phyloP scores from a whole-genome alignment of 2,113 vertebrate genomes.

The Gopherus flavomarginatus region DNA sequence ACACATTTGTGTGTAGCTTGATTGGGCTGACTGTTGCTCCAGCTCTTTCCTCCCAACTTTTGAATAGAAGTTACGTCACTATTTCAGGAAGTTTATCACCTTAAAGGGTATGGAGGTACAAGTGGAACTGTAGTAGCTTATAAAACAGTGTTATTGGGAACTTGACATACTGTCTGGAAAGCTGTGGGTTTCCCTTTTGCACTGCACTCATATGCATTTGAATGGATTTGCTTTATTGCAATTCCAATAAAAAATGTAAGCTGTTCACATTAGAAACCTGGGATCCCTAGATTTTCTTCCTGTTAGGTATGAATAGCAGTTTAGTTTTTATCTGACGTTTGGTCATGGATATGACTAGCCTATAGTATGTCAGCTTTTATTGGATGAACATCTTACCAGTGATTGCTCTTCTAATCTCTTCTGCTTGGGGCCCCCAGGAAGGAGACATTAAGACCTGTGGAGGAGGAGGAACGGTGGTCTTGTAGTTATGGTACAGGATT shows the following conservation, averaged over 20 bases:
- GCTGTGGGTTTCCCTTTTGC: constrained; percentile 52
- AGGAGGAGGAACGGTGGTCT: not conserved
- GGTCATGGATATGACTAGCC: not conserved
- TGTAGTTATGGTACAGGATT: not conserved
- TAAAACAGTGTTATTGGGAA: constrained; percentile 38
- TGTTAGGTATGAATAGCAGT: not conserved
- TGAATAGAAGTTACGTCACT: not conserved
- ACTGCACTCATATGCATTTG: not conserved
- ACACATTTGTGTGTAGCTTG: accelerated
- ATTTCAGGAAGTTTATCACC: not conserved
- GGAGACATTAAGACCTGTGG: not conserved
- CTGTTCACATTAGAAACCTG: constrained; percentile 36
- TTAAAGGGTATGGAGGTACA: not conserved
- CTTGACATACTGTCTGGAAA: constrained; percentile 53
- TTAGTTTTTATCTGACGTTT: not conserved
- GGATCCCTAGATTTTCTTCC: constrained; percentile 7
- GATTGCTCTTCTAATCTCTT: not conserved
- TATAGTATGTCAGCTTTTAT: not conserved
- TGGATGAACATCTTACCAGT: not conserved
- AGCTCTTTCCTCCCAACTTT: not conserved
- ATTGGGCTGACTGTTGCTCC: not conserved
- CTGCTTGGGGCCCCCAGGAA: not conserved
- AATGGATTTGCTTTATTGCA: constrained; percentile 55
- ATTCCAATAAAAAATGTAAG: constrained; percentile 63
- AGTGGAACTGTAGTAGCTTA: not conserved